A percentile compares a stretch with the other conserved stretches of the same genome.
Evolutionary conservation across 2,888 invertebrate genomes (phyloP).

Genomic region (Athrips mouffetella): DNA sequence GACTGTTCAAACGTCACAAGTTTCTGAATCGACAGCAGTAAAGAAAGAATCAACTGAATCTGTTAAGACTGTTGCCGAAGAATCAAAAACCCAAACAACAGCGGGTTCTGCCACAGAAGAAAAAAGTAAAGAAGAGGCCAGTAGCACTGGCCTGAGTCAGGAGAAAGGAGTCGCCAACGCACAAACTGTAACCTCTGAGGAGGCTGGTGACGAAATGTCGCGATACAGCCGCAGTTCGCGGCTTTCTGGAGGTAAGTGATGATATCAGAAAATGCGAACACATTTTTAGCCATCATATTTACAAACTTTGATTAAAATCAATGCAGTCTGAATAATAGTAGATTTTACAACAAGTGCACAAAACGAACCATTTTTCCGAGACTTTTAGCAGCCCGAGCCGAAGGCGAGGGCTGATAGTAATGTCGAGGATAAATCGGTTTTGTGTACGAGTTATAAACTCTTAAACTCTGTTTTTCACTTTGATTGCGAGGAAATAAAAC

Average conservation of each 20-base stretch:
- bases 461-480: no score
- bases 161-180: conserved; percentile 38
- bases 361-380: no score
- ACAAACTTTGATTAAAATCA: background rate
- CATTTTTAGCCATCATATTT: background rate
- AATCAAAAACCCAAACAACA: background rate
- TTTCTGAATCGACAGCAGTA: background rate
- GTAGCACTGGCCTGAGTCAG: conserved; percentile 36
- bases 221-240: conserved; percentile 81
- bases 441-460: no score
- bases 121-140: conserved; percentile 24
- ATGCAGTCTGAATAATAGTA: no score
- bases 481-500: no score
- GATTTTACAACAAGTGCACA: no score
- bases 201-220: conserved; percentile 69
- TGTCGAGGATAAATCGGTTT: no score
- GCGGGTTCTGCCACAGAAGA: background rate
- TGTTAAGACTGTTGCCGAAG: conserved; percentile 18
- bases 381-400: no score
- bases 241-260: conserved; percentile 77
- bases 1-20: background rate
- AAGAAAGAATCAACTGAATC: conserved; percentile 10
- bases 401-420: no score
- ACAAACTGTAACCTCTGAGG: conserved; percentile 66
- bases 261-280: background rate